Base-by-base conservation (phyloP, 2,797 vertebrate species). In the Sebastes steindachneri region DNA sequence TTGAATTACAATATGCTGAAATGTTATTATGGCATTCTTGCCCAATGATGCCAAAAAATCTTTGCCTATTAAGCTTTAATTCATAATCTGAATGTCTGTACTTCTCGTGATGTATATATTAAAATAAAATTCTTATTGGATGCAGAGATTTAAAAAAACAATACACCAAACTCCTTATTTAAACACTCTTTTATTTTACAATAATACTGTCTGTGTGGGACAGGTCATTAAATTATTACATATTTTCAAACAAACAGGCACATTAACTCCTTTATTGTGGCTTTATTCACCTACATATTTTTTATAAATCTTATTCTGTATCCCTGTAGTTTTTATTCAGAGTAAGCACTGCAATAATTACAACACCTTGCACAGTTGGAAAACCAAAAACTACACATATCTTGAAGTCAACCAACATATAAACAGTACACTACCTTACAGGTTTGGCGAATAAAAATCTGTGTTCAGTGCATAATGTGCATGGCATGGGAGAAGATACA, bases 401-500 rank as follows among this genome's bases (percentile, higher is more conserved):
- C 73, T 75, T 89, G 70, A 86, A 89, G 86, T 90, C 35, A 89
- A 84, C 77, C 85, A 67, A 92, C 89, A 89, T 88, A 92, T 68
- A 90, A 90, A 91, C 60, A 89, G 87, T 89, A 92, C 83, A 89
- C 75, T 84, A 92, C 83, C 86, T 48, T 86, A 80, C 73, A 79
- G 80, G 85, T 95, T 95, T 95, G 95, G 94, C 92, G 77, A 94
- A 95, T 90, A 90, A 93, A 95, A 95, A 85, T 86, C 80, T 64
- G 82, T 81, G 88, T 85, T 91, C 91, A 95, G 94, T 96, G 93
- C 93, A 94, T 93, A 84, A 93, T 92, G 92, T 93, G 89, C 90
- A 90, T 94, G 92, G 92, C 92, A 85, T 92, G 90, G 55, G 85
- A 88, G 90, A 83, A 92, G 90, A 82, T 92, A 92, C 89, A 94